Percentiles rank a stretch among this genome's conserved stretches.
Evolutionary conservation across 2,113 vertebrate species (phyloP).

Genomic region (Chlorodrepanis virens): DNA sequence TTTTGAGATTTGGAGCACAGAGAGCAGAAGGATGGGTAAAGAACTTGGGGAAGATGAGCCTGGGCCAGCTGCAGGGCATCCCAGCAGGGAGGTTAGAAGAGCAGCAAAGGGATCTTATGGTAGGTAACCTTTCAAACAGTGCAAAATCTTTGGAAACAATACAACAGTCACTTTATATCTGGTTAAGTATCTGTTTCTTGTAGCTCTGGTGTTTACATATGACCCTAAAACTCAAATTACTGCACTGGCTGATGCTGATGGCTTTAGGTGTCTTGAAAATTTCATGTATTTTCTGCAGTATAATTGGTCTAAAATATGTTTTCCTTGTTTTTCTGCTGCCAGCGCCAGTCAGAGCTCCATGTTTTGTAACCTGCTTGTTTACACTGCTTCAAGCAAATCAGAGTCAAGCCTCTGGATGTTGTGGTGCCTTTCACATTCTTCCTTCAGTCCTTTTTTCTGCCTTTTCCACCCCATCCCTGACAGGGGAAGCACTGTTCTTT

Average conservation of each 20-base stretch:
- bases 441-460: neutral
- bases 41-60: neutral
- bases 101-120: neutral
- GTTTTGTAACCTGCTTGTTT: constrained; percentile 4
- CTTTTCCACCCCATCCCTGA: neutral
- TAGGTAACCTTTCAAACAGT: neutral
- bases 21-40: neutral
- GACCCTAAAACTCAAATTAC: neutral
- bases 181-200: neutral
- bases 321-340: neutral
- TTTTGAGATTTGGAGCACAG: neutral
- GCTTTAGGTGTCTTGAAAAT: neutral
- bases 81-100: neutral
- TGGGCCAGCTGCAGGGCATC: neutral
- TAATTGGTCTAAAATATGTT: neutral
- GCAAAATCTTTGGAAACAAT: neutral
- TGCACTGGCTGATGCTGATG: neutral
- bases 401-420: neutral
- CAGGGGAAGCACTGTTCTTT: constrained; percentile 45
- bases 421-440: constrained; percentile 12
- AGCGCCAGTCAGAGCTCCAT: neutral
- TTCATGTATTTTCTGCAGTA: fast-evolving
- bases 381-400: neutral
- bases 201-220: neutral
- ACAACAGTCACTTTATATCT: neutral